Evolutionary conservation across 2,797 vertebrate species (phyloP).

Genomic region (Aldrovandia affinis): DNA sequence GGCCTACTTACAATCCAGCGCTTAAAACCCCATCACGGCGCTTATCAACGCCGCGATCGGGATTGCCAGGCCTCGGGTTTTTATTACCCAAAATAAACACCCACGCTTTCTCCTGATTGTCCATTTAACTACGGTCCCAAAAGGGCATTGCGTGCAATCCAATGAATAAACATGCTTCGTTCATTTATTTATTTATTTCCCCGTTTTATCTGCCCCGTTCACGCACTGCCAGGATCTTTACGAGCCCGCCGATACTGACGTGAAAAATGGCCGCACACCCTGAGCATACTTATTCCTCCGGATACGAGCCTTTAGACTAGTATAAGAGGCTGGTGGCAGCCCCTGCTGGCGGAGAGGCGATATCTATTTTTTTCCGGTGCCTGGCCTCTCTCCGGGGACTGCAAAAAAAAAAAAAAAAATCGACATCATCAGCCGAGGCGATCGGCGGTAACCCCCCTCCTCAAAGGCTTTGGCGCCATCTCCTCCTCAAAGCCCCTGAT

Average conservation of each 20-base stretch:
- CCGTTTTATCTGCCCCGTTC: constrained; percentile 41
- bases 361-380: constrained; percentile 44
- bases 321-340: constrained; percentile 46
- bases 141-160: constrained; percentile 48
- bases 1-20: constrained; percentile 19
- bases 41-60: constrained; percentile 30
- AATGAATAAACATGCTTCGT: constrained; percentile 46
- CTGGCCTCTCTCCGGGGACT: constrained; percentile 44
- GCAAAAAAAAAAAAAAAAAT: constrained; percentile 3
- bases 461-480: constrained; percentile 40
- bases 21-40: constrained; percentile 33
- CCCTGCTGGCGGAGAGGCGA: constrained; percentile 44
- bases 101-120: constrained; percentile 33
- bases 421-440: constrained; percentile 7
- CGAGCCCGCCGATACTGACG: constrained; percentile 35
- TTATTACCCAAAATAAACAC: constrained; percentile 45
- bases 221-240: constrained; percentile 30
- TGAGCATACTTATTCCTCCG: constrained; percentile 46
- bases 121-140: constrained; percentile 36
- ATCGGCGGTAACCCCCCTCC: constrained; percentile 40
- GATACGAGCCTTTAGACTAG: constrained; percentile 47
- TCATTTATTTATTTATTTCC: constrained; percentile 26
- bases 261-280: constrained; percentile 45
- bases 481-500: constrained; percentile 51
- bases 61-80: constrained; percentile 29